phyloP scores from a whole-genome alignment of 2,797 vertebrate genomes.

The Spheniscus humboldti region DNA sequence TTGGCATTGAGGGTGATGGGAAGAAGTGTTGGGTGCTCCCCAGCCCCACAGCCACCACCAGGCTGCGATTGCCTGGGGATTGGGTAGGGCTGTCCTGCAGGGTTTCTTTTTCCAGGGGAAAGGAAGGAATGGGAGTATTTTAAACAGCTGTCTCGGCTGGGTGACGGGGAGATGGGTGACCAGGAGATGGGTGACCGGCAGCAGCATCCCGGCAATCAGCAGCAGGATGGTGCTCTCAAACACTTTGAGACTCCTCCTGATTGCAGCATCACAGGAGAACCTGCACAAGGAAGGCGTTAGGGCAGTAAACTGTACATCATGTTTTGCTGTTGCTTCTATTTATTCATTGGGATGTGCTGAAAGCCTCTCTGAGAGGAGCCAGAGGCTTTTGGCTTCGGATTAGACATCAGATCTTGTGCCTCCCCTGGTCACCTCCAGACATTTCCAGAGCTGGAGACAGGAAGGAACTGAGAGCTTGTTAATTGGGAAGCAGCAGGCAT shows the following conservation, averaged over 20 bases:
- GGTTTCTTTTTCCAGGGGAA: neutral
- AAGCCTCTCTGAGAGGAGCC: neutral
- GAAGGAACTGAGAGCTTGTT: neutral
- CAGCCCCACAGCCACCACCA: neutral
- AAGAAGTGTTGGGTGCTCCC: neutral
- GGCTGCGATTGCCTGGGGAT: neutral
- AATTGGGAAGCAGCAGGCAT: neutral
- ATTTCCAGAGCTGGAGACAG: neutral
- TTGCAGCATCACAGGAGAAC: accelerated
- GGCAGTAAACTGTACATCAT: neutral
- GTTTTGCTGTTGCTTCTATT: neutral
- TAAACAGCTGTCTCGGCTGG: neutral
- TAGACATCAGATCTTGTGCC: neutral
- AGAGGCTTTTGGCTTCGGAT: neutral
- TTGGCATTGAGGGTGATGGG: neutral
- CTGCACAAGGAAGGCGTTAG: neutral
- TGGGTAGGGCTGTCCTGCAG: neutral
- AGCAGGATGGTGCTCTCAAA: neutral
- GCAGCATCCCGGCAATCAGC: neutral
- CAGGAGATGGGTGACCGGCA: neutral
- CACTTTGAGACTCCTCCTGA: neutral
- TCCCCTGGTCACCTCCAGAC: neutral
- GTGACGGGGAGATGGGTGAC: neutral
- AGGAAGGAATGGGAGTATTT: neutral
- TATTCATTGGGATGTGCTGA: neutral